phyloP scores from a whole-genome alignment of 2,113 vertebrate genomes.

The Cyphomyrus plagiostoma region DNA sequence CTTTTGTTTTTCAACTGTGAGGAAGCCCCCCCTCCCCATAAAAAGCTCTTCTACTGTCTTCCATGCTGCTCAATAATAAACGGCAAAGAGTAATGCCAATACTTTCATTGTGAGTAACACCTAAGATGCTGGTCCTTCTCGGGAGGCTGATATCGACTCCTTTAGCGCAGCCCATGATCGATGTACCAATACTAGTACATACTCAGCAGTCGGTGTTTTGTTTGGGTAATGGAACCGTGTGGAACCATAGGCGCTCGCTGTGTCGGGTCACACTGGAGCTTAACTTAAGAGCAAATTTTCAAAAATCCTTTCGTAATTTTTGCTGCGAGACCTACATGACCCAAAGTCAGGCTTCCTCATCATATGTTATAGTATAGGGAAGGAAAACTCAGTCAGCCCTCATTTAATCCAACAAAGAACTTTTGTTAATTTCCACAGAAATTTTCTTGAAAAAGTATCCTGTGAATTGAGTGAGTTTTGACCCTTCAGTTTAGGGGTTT shows the following conservation, averaged over 20 bases:
- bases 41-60: not conserved
- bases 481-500: not conserved
- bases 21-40: too few species aligned
- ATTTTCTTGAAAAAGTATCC: not conserved
- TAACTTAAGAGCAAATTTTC: not conserved
- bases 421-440: too few species aligned
- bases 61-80: not conserved
- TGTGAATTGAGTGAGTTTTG: not conserved
- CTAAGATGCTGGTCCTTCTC: not conserved
- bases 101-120: not conserved
- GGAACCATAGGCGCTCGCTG: not conserved
- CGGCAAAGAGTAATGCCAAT: not conserved
- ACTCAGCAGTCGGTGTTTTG: not conserved
- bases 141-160: too few species aligned
- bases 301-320: not conserved
- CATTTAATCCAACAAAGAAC: too few species aligned
- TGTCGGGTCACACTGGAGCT: not conserved
- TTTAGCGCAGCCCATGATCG: not conserved
- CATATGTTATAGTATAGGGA: not conserved
- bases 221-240: not conserved
- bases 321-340: not conserved
- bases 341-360: not conserved
- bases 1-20: not conserved
- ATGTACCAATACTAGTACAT: not conserved
- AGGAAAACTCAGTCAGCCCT: too few species aligned